Base-by-base conservation (phyloP, 2,797 vertebrate genomes). In the Prunella strophiata region DNA sequence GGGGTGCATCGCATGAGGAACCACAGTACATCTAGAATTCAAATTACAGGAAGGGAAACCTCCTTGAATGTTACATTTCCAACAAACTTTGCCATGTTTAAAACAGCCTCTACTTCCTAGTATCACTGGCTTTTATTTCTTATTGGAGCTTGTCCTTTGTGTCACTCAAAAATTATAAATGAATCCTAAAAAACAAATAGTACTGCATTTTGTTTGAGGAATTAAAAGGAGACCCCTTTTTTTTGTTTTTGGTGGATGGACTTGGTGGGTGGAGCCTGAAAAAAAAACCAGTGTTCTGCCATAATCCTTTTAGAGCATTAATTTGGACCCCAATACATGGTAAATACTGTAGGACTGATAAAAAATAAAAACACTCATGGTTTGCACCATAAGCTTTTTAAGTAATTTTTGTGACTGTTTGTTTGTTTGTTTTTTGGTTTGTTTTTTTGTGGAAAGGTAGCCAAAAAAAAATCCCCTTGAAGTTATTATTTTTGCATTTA, bases 321-420 rank as follows among this genome's bases (percentile, higher is more conserved):
- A 94, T 97, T 98, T 94, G 97, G 96, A 98, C n/a, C 91, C 91
- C 71, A 52, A 88, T 97, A 97, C 77, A 94, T 90, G 91, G 90
- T 97, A 97, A 97, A 97, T 96, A 96, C 97, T 87, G 75, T 97
- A 97, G n/a, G 93, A 93, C 93, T 94, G 81, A 96, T 94, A 96
- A 90, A 97, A 98, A 97, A 96, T 96, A 97, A 97, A 96, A 79
- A 95, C 59, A 93, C 50, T 92, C 36, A 16, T 94, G 65, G 63
- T 97, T 95, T 97, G 45, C 52, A 95, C 95, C 89, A 86, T 97
- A 87, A 96, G 79, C 92, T n/a, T 97, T 97, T 97, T 91, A 91
- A 97, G 95, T 97, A 96, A 95, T 95, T 96, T 80, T 96, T 96
- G 83, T 93, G 94, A 85, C 62, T n/a, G 7, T 29, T 61, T 42